Evolutionary conservation across 2,113 vertebrate species (phyloP).

Genomic region (Rhynchopsitta pachyrhyncha): DNA sequence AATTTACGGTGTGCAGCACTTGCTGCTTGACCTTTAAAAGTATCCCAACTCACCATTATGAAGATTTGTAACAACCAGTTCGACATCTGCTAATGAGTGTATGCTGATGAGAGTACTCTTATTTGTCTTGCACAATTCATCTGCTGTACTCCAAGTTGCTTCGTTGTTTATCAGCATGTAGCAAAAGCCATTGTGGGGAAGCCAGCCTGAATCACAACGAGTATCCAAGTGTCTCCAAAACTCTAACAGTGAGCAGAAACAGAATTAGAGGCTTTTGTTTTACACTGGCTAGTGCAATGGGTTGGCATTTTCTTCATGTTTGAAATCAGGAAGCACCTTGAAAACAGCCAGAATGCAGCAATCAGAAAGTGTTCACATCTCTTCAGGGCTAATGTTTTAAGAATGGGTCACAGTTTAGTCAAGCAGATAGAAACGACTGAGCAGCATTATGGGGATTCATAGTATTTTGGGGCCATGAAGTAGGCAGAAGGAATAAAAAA

Average conservation of each 20-base stretch:
- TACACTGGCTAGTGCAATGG: background rate
- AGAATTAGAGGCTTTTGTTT: background rate
- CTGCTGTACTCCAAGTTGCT: constrained; percentile 66
- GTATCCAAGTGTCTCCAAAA: constrained; percentile 79
- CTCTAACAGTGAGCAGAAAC: constrained; percentile 68
- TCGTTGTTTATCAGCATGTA: constrained; percentile 73
- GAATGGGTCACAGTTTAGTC: background rate
- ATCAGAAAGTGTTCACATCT: background rate
- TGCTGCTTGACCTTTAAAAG: background rate
- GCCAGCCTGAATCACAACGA: constrained; percentile 80
- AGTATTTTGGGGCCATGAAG: background rate
- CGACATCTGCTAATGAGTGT: constrained; percentile 86
- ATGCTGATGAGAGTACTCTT: constrained; percentile 81
- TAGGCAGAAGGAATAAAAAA: background rate
- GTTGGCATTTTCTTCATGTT: background rate
- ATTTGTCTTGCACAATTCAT: constrained; percentile 65
- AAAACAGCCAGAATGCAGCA: background rate
- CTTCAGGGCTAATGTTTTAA: background rate
- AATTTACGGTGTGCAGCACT: background rate
- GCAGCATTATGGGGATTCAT: background rate
- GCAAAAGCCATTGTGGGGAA: constrained; percentile 86
- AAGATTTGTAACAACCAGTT: constrained; percentile 84
- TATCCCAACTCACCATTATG: constrained; percentile 71
- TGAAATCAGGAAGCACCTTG: background rate
- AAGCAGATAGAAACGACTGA: background rate